phyloP scores from a whole-genome alignment of 2,888 invertebrate species.

The Amphipyra tragopoginis region DNA sequence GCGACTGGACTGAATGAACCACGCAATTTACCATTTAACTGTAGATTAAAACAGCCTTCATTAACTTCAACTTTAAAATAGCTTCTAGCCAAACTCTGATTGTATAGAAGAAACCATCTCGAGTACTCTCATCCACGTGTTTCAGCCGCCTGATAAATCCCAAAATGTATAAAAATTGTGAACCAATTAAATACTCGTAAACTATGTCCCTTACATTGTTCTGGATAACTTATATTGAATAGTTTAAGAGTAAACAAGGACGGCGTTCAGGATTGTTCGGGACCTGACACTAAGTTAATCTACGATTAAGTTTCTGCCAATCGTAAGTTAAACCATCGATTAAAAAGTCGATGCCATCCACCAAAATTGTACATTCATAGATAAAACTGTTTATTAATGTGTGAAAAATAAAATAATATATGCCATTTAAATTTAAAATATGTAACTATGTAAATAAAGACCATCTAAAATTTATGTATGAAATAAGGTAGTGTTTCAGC shows the following conservation, averaged over 20 bases:
- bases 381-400: conserved; percentile 36
- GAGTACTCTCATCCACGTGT: conserved; percentile 16
- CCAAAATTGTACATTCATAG: conserved; percentile 36
- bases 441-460: conserved; percentile 49
- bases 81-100: conserved; percentile 36
- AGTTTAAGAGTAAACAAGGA: conserved; percentile 77
- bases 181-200: conserved; percentile 61
- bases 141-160: conserved; percentile 50
- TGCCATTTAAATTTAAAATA: conserved; percentile 26
- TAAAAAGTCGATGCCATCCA: conserved; percentile 38
- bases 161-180: conserved; percentile 50
- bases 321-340: conserved; percentile 28
- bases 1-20: conserved; percentile 49
- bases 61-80: conserved; percentile 45
- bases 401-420: conserved; percentile 42
- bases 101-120: conserved; percentile 32
- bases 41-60: conserved; percentile 29
- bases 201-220: conserved; percentile 79
- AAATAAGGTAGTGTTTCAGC: conserved; percentile 44
- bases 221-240: conserved; percentile 89
- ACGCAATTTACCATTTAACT: conserved; percentile 5
- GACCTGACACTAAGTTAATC: conserved; percentile 29
- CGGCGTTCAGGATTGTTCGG: conserved; percentile 55
- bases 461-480: conserved; percentile 42
- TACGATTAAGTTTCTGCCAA: conserved; percentile 9